Conservation (phyloP, 2,888 invertebrate species). For the Drosophila pseudotakahashii region DNA sequence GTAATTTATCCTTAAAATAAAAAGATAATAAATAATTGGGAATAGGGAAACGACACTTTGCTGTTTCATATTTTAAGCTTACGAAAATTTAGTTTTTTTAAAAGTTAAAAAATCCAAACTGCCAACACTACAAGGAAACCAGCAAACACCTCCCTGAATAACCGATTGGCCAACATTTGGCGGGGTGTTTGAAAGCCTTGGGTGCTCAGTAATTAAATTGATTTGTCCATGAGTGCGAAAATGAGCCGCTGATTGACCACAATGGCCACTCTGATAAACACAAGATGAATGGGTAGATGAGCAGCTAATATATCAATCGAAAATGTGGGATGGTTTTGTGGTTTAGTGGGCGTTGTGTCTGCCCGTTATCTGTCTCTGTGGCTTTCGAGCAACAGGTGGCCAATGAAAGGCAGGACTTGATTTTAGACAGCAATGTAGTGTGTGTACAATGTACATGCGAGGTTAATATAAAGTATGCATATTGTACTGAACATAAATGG, state of each 20-base stretch:
- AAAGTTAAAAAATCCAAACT: not conserved
- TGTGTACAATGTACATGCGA: not conserved
- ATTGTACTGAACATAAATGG: not conserved
- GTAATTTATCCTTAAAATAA: no score
- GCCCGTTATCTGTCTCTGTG: constrained; percentile 3
- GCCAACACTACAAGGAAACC: constrained; percentile 1
- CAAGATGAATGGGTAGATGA: constrained; percentile 28
- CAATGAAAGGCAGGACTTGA: constrained; percentile 6
- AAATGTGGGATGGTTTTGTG: constrained; percentile 25
- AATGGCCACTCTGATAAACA: constrained; percentile 21
- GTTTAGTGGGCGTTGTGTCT: not conserved
- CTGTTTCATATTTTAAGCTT: no score
- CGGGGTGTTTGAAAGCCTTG: constrained; percentile 4
- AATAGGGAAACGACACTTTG: no score
- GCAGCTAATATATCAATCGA: constrained; percentile 37
- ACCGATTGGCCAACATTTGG: not conserved
- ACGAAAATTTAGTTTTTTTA: no score
- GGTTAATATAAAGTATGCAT: not conserved
- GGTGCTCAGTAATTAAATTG: constrained; percentile 54
- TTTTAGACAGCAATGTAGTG: constrained; percentile 2
- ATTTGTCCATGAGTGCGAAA: constrained; percentile 40
- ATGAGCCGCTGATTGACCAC: constrained; percentile 42
- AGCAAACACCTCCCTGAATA: not conserved
- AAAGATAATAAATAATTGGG: no score
- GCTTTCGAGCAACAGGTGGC: constrained; percentile 51